These are phyloP conservation scores for Eulemur rufifrons DNA, from an alignment of 2,113 vertebrate genomes.

Conservation along the genomic window DNA sequence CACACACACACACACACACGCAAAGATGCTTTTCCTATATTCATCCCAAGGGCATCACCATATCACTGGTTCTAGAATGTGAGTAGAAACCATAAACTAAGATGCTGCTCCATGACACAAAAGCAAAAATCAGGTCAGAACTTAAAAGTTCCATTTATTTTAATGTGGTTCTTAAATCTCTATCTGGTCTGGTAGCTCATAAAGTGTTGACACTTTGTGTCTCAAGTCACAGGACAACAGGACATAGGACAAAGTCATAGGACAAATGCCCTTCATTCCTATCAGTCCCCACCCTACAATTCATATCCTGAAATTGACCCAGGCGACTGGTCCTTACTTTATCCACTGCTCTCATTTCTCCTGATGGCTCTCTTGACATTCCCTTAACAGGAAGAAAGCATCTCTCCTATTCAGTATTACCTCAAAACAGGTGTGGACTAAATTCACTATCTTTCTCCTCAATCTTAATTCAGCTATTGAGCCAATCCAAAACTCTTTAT, in stretches of 20 bases:
- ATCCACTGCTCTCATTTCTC: constrained; percentile 11
- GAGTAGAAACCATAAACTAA: constrained; percentile 12
- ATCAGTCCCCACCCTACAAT: neutral
- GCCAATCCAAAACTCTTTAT: neutral
- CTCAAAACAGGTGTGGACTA: neutral
- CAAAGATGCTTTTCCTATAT: neutral
- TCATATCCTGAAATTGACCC: neutral
- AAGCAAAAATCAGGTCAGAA: constrained; percentile 39
- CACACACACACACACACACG: neutral
- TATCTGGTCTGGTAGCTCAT: neutral
- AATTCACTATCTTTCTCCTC: constrained; percentile 21
- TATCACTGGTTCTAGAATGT: neutral
- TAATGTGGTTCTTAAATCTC: constrained; percentile 3
- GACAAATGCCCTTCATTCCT: neutral
- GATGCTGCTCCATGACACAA: neutral
- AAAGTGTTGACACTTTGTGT: neutral
- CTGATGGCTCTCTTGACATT: constrained; percentile 10
- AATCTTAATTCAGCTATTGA: neutral
- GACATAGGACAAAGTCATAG: neutral
- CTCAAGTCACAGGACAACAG: neutral
- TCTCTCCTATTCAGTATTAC: neutral
- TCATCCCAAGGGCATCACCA: neutral
- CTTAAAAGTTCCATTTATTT: neutral
- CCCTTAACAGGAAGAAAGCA: neutral
- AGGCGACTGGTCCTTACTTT: neutral